phyloP scores from a whole-genome alignment of 2,888 invertebrate genomes.

The Gasteruption jaculator region DNA sequence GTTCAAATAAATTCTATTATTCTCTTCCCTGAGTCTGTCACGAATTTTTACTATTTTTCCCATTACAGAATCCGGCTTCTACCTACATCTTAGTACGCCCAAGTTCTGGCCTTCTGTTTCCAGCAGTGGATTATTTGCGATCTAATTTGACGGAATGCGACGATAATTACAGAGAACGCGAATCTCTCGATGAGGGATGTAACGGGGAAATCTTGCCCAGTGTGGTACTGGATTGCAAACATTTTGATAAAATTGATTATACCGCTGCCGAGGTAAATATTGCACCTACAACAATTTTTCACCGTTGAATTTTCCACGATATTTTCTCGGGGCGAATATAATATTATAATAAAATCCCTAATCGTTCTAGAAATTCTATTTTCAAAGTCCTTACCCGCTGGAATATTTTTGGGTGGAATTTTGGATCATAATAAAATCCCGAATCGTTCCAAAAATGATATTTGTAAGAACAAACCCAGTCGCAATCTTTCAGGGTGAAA shows the following conservation, averaged over 20 bases:
- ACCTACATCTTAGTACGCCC: conserved; percentile 52
- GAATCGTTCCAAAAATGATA: too few species aligned
- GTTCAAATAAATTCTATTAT: conserved; percentile 2
- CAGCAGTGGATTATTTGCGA: conserved; percentile 56
- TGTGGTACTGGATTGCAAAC: conserved; percentile 62
- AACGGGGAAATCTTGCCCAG: conserved; percentile 34
- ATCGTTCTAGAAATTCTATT: too few species aligned
- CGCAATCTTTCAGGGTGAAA: too few species aligned
- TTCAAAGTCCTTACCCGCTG: too few species aligned
- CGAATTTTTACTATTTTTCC: conserved; percentile 16
- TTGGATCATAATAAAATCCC: too few species aligned
- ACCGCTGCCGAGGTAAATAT: conserved; percentile 62
- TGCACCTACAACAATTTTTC: conserved; percentile 1
- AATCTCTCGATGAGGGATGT: too few species aligned
- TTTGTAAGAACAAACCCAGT: too few species aligned
- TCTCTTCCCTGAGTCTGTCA: neutral
- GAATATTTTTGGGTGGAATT: too few species aligned
- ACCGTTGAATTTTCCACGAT: conserved; percentile 4
- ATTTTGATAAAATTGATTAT: conserved; percentile 63
- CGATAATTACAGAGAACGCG: too few species aligned
- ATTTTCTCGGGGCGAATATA: too few species aligned
- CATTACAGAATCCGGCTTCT: conserved; percentile 33
- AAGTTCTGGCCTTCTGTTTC: conserved; percentile 55
- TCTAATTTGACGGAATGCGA: conserved; percentile 50
- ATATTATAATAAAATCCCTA: too few species aligned